Conservation (phyloP, 2,113 vertebrate species). For the Motacilla tschutschensis region DNA sequence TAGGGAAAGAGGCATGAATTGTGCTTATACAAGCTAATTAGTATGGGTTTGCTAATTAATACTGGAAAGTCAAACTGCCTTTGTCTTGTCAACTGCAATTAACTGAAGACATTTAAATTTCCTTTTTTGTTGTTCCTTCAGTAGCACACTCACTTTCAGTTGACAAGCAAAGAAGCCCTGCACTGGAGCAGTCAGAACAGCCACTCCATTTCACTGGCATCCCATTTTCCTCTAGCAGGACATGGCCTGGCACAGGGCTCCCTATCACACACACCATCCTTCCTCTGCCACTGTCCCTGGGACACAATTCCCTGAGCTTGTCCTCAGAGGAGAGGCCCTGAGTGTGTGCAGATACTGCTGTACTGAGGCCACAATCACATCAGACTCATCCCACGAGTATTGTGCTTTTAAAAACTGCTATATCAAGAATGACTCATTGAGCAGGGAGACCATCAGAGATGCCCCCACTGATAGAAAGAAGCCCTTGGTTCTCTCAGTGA, state of each 20-base stretch:
- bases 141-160: background rate
- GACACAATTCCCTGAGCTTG: background rate
- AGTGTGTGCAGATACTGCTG: background rate
- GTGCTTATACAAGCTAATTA: constrained; percentile 72
- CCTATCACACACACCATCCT: background rate
- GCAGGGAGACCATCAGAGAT: background rate
- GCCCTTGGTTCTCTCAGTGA: background rate
- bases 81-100: constrained; percentile 74
- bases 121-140: background rate
- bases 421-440: background rate
- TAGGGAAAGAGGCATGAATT: constrained; percentile 67
- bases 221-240: background rate
- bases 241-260: background rate
- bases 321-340: background rate
- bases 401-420: background rate
- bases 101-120: constrained; percentile 56
- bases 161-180: background rate
- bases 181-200: background rate
- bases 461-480: background rate
- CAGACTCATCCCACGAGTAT: background rate
- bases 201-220: background rate
- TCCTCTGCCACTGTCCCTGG: rapidly evolving
- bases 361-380: background rate
- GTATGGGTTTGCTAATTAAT: constrained; percentile 75
- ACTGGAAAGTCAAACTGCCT: constrained; percentile 72